A percentile compares a stretch with the other conserved stretches of the same genome.
These are phyloP conservation scores for Tragelaphus scriptus DNA, from an alignment of 2,113 vertebrate genomes.

Conservation along the genomic window DNA sequence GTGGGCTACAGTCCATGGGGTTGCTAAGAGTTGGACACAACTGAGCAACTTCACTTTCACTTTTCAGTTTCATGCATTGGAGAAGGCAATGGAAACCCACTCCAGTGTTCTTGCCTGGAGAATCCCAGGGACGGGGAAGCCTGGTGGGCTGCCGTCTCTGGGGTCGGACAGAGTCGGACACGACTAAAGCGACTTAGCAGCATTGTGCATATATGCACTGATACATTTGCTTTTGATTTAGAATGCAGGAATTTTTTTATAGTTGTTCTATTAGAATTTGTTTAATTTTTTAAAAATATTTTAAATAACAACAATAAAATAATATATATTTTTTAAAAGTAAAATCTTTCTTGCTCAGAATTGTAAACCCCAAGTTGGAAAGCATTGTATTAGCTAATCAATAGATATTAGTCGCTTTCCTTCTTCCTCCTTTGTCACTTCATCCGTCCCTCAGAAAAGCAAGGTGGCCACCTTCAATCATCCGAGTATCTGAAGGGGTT, in stretches of 20 bases:
- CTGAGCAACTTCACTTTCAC: too few relatives aligned
- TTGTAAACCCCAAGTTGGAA: background rate
- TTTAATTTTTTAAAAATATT: background rate
- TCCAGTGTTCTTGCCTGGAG: too few relatives aligned
- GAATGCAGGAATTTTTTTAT: background rate
- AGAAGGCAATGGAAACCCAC: too few relatives aligned
- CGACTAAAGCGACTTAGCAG: background rate
- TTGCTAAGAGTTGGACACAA: too few relatives aligned
- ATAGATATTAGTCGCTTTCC: background rate
- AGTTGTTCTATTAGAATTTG: background rate
- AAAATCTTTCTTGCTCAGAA: background rate
- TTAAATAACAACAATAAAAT: background rate
- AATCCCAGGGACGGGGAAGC: too few relatives aligned
- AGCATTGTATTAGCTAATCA: background rate
- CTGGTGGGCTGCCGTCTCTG: too few relatives aligned
- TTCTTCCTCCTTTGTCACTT: background rate
- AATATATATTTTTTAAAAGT: background rate
- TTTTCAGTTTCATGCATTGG: too few relatives aligned
- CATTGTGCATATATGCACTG: background rate
- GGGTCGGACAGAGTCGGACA: too few relatives aligned
- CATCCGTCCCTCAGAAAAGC: background rate
- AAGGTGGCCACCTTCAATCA: too few relatives aligned
- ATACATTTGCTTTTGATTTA: background rate
- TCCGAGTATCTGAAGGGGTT: background rate
- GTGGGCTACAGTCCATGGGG: too few relatives aligned